A percentile compares a stretch with the other conserved stretches of the same genome.
Evolutionary conservation across 2,888 invertebrate genomes (phyloP).

Genomic region (Pandemis heparana): DNA sequence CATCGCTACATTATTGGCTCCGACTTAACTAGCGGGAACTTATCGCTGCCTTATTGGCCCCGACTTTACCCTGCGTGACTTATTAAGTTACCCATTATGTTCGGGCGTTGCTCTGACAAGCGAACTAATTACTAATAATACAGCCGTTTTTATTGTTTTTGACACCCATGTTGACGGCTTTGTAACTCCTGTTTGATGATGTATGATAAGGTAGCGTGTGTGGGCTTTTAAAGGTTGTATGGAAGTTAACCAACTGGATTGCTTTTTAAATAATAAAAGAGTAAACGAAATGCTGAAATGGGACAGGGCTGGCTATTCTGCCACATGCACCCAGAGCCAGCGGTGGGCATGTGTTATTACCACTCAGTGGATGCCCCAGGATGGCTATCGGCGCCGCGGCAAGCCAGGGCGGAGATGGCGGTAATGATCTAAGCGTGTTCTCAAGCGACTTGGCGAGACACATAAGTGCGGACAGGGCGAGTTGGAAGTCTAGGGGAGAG

Average conservation of each 20-base stretch:
- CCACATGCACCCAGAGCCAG: too few species aligned
- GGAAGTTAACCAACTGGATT: not conserved
- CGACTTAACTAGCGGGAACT: not conserved
- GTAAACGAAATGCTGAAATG: too few species aligned
- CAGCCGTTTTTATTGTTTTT: conserved; percentile 40
- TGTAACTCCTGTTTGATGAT: conserved; percentile 15
- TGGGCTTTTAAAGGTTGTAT: conserved; percentile 1
- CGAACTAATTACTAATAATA: conserved; percentile 37
- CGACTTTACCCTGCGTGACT: conserved; percentile 39
- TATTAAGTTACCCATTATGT: conserved; percentile 40
- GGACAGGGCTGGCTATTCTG: too few species aligned
- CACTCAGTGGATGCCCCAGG: too few species aligned
- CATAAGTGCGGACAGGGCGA: too few species aligned
- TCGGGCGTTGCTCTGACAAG: conserved; percentile 44
- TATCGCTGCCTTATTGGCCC: conserved; percentile 29
- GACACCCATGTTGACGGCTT: conserved; percentile 39
- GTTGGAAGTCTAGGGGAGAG: too few species aligned
- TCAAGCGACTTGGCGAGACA: too few species aligned
- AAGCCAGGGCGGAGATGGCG: too few species aligned
- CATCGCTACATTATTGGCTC: not conserved
- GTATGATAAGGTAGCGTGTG: conserved; percentile 18
- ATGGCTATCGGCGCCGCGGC: too few species aligned
- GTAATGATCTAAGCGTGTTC: too few species aligned
- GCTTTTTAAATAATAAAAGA: too few species aligned
- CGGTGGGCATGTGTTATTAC: too few species aligned